Conservation (phyloP, 2,888 invertebrate genomes). For the Drosophila siamana region DNA sequence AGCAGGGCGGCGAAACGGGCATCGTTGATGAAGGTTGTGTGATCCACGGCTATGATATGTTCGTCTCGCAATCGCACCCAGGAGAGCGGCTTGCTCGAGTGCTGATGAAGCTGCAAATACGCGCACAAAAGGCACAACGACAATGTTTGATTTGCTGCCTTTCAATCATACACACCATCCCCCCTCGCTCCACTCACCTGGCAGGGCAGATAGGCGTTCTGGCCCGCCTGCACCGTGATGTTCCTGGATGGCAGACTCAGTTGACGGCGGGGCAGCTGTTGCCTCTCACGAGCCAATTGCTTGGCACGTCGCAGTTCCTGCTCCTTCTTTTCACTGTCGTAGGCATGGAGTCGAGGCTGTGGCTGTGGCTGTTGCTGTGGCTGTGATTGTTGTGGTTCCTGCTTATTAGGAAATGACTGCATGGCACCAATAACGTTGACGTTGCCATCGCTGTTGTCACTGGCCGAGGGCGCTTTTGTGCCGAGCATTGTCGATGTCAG, state of each 20-base stretch:
- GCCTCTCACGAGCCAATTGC: slow-evolving; percentile 70
- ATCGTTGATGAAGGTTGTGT: slow-evolving; percentile 94
- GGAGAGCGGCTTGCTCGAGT: slow-evolving; percentile 91
- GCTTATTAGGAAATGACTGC: slow-evolving; percentile 47
- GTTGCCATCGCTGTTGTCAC: neutral
- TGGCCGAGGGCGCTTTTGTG: slow-evolving; percentile 6
- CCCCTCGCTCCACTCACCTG: slow-evolving; percentile 87
- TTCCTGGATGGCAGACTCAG: slow-evolving; percentile 87
- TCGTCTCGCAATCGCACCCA: slow-evolving; percentile 95
- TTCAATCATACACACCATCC: slow-evolving; percentile 45
- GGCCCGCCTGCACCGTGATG: slow-evolving; percentile 95
- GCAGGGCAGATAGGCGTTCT: slow-evolving; percentile 95
- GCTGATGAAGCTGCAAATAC: slow-evolving; percentile 77
- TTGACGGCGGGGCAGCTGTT: slow-evolving; percentile 62
- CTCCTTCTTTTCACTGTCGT: slow-evolving; percentile 72
- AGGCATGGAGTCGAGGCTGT: slow-evolving; percentile 75
- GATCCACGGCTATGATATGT: slow-evolving; percentile 95
- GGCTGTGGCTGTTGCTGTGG: slow-evolving; percentile 19
- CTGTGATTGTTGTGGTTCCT: slow-evolving; percentile 12
- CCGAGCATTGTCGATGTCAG: slow-evolving; percentile 46
- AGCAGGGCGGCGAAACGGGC: slow-evolving; percentile 93
- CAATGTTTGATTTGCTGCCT: slow-evolving; percentile 14
- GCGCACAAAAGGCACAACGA: slow-evolving; percentile 3
- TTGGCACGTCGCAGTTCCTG: slow-evolving; percentile 66
- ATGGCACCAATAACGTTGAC: slow-evolving; percentile 11